phyloP scores from a whole-genome alignment of 92 coral and sea anemone genomes.

The Parazoanthus atlanticus region DNA sequence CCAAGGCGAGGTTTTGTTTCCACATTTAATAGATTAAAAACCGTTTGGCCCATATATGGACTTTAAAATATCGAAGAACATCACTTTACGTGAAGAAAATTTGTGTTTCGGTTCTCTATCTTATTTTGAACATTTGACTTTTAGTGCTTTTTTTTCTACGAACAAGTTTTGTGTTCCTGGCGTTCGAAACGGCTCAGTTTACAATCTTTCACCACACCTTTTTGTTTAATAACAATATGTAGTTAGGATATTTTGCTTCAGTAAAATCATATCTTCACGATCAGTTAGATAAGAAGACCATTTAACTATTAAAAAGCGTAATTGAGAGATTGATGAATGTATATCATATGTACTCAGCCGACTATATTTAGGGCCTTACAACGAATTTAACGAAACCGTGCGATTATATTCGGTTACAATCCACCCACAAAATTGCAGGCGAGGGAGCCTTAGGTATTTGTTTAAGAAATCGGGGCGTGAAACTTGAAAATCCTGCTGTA shows the following conservation, averaged over 20 bases:
- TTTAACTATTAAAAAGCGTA: neutral
- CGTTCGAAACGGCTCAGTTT: neutral
- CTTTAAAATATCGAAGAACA: no score
- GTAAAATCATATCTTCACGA: neutral
- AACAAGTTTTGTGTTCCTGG: neutral
- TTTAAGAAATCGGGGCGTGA: neutral
- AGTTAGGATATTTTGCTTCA: neutral
- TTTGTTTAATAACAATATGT: neutral
- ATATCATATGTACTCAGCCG: neutral
- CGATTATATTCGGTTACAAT: no score
- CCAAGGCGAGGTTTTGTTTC: neutral
- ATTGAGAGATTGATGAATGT: neutral
- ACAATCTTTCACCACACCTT: neutral
- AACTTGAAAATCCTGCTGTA: neutral
- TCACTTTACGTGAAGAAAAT: neutral
- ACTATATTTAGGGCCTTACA: neutral
- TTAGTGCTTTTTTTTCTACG: neutral
- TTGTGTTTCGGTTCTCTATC: neutral
- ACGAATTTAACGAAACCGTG: neutral
- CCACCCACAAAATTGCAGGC: neutral
- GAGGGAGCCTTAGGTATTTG: neutral
- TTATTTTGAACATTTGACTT: neutral
- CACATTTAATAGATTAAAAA: neutral
- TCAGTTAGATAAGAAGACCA: neutral
- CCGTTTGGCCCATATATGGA: no score